phyloP scores from a whole-genome alignment of 2,113 vertebrate genomes.

The Phyllostomus discolor region DNA sequence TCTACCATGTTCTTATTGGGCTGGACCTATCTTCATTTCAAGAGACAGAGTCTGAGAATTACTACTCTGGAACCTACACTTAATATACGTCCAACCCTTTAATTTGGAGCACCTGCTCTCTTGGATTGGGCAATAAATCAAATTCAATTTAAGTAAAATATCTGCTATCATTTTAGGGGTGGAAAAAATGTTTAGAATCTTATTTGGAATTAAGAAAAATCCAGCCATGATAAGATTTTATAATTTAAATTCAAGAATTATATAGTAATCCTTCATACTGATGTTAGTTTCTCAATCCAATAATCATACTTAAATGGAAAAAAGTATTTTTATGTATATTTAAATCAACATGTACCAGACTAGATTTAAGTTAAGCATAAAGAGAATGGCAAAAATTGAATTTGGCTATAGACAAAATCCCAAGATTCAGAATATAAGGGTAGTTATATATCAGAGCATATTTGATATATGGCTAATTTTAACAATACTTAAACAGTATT shows the following conservation, averaged over 20 bases:
- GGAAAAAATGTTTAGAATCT: not conserved
- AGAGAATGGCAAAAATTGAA: not conserved
- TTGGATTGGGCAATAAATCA: not conserved
- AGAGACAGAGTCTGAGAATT: not conserved
- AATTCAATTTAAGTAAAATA: not conserved
- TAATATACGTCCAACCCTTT: not conserved
- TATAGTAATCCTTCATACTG: not conserved
- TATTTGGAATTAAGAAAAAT: slow-evolving; percentile 5
- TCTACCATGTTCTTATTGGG: not conserved
- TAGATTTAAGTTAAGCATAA: not conserved
- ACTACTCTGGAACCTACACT: not conserved
- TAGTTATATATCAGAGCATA: not conserved
- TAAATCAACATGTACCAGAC: not conserved
- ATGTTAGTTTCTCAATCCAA: slow-evolving; percentile 7
- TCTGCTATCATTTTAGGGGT: not conserved
- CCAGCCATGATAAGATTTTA: not conserved
- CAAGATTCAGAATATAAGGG: not conserved
- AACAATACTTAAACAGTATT: not conserved
- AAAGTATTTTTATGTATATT: not conserved
- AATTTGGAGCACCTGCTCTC: not conserved
- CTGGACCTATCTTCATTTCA: not conserved
- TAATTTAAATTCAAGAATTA: not conserved
- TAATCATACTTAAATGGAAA: not conserved
- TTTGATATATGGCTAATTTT: not conserved
- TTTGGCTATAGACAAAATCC: not conserved